Evolutionary conservation across 2,113 vertebrate genomes (phyloP).

Genomic region (Numenius arquata): DNA sequence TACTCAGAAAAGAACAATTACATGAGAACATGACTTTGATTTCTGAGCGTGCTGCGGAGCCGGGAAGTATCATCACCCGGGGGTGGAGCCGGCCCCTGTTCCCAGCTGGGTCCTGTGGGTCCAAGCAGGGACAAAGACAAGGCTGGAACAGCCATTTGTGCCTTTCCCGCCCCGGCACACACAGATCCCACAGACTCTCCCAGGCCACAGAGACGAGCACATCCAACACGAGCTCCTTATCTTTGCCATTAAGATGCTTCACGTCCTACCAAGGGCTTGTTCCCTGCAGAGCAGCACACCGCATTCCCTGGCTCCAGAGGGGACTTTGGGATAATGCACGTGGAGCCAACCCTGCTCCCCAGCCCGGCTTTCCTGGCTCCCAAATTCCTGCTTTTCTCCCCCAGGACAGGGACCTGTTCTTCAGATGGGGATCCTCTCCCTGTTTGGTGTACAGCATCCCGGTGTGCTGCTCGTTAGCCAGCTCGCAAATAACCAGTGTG

Average conservation of each 20-base stretch:
- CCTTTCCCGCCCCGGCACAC: accelerated
- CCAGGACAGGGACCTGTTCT: neutral
- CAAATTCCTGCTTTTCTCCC: neutral
- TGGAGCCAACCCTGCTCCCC: neutral
- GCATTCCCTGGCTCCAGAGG: neutral
- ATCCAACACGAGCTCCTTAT: accelerated
- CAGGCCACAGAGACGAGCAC: accelerated
- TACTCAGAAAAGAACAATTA: neutral
- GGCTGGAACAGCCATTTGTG: neutral
- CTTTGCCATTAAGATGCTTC: accelerated
- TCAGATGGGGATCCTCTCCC: neutral
- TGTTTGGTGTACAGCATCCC: accelerated
- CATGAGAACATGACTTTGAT: neutral
- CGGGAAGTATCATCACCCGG: neutral
- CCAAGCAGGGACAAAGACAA: accelerated
- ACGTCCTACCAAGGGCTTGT: neutral
- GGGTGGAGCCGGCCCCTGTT: neutral
- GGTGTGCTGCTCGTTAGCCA: accelerated
- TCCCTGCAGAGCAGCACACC: neutral
- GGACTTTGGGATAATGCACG: accelerated
- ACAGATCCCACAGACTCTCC: neutral
- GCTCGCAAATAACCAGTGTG: neutral
- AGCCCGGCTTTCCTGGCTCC: neutral
- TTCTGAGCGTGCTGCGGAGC: neutral
- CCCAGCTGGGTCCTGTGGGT: neutral